phyloP scores from a whole-genome alignment of 2,888 invertebrate species.

The Tetranychus truncatus region DNA sequence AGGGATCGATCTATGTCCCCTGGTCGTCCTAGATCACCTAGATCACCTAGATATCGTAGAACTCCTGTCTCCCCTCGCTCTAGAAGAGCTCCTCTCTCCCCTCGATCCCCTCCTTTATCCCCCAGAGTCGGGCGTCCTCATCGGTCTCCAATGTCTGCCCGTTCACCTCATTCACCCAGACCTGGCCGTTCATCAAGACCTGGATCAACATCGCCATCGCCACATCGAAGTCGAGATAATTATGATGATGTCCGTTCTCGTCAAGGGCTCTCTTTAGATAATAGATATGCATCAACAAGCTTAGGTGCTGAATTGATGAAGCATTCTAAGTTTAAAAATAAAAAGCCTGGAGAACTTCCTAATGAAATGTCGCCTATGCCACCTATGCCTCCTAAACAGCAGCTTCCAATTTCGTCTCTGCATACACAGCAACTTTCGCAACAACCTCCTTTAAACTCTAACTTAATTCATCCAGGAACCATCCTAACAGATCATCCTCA shows the following conservation, averaged over 20 bases:
- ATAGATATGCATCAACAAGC: conserved; percentile 20
- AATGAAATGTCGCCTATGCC: not conserved
- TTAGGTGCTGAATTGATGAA: conserved; percentile 22
- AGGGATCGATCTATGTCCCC: not conserved
- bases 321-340: conserved; percentile 14
- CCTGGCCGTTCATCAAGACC: not conserved
- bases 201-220: conserved; percentile 2
- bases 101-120: not conserved
- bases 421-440: not conserved
- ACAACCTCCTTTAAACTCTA: not conserved
- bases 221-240: conserved; percentile 4
- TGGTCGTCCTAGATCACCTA: not conserved
- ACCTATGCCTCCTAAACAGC: not conserved
- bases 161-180: conserved; percentile 14
- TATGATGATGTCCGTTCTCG: conserved; percentile 4
- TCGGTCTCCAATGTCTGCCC: not conserved
- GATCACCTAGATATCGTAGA: conserved; percentile 2
- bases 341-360: not conserved
- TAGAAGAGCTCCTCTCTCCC: not conserved
- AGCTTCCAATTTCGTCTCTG: not conserved
- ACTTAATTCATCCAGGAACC: not conserved
- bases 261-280: conserved; percentile 9
- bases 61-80: not conserved
- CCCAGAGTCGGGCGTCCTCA: not conserved
- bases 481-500: not conserved